Evolutionary conservation across 2,888 invertebrate genomes (phyloP).

Genomic region (Eugnorisma glareosa): DNA sequence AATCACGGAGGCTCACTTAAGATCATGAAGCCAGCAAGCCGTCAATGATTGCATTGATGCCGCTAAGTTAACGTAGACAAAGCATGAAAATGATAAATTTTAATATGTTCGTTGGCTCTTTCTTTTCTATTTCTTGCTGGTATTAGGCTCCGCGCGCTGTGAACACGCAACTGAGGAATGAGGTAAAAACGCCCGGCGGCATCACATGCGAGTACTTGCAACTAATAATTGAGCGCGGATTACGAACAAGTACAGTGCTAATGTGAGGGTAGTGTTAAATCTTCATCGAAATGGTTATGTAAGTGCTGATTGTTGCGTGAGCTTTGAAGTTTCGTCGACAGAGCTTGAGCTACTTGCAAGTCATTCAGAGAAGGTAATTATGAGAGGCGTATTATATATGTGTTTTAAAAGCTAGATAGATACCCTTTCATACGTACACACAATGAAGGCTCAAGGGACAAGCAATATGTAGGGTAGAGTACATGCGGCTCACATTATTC

Average conservation of each 20-base stretch:
- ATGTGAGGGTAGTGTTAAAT: slow-evolving; percentile 23
- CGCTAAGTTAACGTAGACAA: slow-evolving; percentile 10
- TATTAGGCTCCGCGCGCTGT: slow-evolving; percentile 4
- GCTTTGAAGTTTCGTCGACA: slow-evolving; percentile 41
- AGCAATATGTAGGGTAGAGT: background rate
- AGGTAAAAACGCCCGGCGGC: slow-evolving; percentile 2
- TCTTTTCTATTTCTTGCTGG: slow-evolving; percentile 26
- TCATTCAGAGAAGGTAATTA: background rate
- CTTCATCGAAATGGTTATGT: slow-evolving; percentile 34
- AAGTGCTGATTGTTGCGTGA: slow-evolving; percentile 12
- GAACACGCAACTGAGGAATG: slow-evolving; percentile 26
- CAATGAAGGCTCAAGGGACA: background rate
- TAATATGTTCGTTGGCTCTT: slow-evolving; percentile 20
- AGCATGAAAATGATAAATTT: slow-evolving; percentile 34
- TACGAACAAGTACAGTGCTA: background rate
- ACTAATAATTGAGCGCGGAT: slow-evolving; percentile 7
- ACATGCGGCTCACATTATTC: background rate
- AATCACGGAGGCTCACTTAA: background rate
- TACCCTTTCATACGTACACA: background rate
- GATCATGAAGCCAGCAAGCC: background rate
- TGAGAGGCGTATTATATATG: background rate
- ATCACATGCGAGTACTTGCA: slow-evolving; percentile 38
- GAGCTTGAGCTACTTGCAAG: background rate
- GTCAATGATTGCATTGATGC: background rate
- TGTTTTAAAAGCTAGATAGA: background rate